phyloP scores from a whole-genome alignment of 2,113 vertebrate genomes.

The Morone chrysops region DNA sequence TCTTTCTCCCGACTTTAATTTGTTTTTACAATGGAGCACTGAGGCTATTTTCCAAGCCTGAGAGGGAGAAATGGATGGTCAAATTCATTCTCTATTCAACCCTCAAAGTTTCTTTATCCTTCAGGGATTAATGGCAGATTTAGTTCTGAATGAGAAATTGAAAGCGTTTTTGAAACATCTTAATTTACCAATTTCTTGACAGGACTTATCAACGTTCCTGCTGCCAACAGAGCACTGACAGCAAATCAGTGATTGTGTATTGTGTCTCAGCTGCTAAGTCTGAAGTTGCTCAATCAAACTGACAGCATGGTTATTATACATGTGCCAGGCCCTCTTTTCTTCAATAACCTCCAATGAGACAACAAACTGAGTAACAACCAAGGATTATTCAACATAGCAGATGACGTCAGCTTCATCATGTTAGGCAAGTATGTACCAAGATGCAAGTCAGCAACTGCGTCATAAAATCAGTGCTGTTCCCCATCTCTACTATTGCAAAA shows the following conservation, averaged over 20 bases:
- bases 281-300: conserved; percentile 70
- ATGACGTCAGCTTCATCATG: conserved; percentile 60
- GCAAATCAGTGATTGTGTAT: conserved; percentile 61
- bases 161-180: conserved; percentile 68
- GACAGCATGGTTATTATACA: conserved; percentile 59
- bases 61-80: conserved; percentile 54
- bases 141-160: conserved; percentile 62
- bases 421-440: conserved; percentile 56
- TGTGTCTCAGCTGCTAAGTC: conserved; percentile 53
- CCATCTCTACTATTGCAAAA: conserved; percentile 59
- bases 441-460: conserved; percentile 62
- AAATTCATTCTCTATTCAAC: conserved; percentile 68
- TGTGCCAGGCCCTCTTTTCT: conserved; percentile 52
- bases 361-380: conserved; percentile 62
- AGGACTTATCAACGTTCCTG: conserved; percentile 55
- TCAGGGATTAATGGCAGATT: conserved; percentile 68
- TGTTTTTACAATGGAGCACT: conserved; percentile 49
- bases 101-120: conserved; percentile 62
- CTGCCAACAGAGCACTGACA: conserved; percentile 62
- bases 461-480: conserved; percentile 45
- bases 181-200: conserved; percentile 72
- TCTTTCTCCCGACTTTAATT: conserved; percentile 59
- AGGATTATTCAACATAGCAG: conserved; percentile 66
- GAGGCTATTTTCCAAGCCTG: conserved; percentile 36
- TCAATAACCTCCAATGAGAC: conserved; percentile 55